These are phyloP conservation scores for Sylvia borin DNA, from an alignment of 2,797 vertebrate species.

Conservation along the genomic window DNA sequence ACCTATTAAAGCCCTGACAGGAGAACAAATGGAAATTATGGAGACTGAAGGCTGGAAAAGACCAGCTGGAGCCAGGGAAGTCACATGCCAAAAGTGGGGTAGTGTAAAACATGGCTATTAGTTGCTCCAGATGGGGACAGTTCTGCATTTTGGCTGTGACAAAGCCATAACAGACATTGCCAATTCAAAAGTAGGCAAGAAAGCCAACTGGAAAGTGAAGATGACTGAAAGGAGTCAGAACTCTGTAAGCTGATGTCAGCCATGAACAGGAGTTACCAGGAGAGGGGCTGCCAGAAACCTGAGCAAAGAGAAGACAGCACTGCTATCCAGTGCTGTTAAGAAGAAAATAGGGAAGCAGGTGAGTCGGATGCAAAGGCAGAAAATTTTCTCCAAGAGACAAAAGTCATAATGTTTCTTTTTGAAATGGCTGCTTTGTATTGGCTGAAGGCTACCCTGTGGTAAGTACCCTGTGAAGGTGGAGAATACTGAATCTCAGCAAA, in stretches of 20 bases:
- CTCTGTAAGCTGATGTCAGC: neutral
- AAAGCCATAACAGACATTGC: neutral
- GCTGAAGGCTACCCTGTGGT: neutral
- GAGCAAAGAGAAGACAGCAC: neutral
- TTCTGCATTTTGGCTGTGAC: neutral
- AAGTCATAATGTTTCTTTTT: neutral
- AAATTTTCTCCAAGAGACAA: neutral
- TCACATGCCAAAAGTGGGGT: neutral
- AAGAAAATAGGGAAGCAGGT: neutral
- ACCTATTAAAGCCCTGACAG: neutral
- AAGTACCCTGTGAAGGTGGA: neutral
- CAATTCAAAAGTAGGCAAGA: neutral
- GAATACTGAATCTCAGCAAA: neutral
- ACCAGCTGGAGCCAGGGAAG: neutral
- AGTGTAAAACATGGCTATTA: neutral
- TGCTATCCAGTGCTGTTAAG: accelerated
- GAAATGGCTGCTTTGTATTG: neutral
- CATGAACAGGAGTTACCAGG: neutral
- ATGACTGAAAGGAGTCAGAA: neutral
- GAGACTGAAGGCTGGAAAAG: neutral
- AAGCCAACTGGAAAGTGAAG: neutral
- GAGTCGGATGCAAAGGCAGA: neutral
- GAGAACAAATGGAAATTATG: neutral
- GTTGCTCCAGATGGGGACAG: neutral
- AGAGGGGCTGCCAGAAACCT: neutral